These are phyloP conservation scores for Henicopernis longicauda DNA, from an alignment of 2,113 vertebrate genomes.

Conservation along the genomic window DNA sequence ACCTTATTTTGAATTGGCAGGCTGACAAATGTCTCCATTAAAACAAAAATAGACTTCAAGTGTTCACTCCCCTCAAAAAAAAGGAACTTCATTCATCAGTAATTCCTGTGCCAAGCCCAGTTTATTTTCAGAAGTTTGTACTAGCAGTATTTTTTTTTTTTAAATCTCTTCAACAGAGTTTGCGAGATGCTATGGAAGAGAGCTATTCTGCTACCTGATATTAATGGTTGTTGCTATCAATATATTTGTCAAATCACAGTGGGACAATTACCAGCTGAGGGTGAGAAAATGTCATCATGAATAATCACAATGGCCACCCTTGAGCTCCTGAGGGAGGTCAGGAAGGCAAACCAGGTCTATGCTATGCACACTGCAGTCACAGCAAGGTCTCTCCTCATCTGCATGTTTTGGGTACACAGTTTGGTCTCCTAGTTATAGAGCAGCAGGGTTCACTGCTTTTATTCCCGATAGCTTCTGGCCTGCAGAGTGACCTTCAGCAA, in stretches of 20 bases:
- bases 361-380: rapidly evolving
- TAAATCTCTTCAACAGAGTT: neutral
- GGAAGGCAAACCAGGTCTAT: neutral
- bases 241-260: rapidly evolving
- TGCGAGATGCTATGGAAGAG: neutral
- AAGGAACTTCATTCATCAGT: conserved; percentile 27
- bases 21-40: conserved; percentile 19
- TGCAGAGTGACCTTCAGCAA: neutral
- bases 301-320: neutral
- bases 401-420: neutral
- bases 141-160: neutral
- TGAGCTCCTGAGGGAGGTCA: neutral
- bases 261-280: neutral
- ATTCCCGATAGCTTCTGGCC: neutral
- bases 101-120: conserved; percentile 3
- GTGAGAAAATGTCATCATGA: neutral
- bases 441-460: neutral
- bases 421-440: neutral
- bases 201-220: neutral
- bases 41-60: conserved; percentile 19
- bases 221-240: neutral
- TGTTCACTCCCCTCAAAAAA: neutral
- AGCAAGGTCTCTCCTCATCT: neutral
- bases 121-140: conserved; percentile 29
- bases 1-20: conserved; percentile 15